These are phyloP conservation scores for Lasioglossum baleicum DNA, from an alignment of 1,140 invertebrate genomes.

Conservation along the genomic window DNA sequence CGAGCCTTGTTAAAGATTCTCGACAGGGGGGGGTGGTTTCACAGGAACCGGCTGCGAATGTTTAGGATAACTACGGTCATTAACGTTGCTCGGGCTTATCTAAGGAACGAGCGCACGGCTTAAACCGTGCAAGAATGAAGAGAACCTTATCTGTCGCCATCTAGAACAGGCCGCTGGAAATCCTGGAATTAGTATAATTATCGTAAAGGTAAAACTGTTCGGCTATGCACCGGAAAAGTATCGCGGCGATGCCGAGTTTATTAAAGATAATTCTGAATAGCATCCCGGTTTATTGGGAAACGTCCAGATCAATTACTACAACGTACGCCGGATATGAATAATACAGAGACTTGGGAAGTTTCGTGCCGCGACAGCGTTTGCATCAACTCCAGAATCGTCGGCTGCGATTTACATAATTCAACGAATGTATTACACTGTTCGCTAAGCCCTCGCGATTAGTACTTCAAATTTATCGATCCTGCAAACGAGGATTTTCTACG, in stretches of 20 bases:
- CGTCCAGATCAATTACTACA: constrained; percentile 44
- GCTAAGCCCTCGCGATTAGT: too few species aligned
- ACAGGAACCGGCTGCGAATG: constrained; percentile 41
- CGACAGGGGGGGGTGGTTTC: constrained; percentile 7
- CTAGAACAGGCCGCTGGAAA: constrained; percentile 39
- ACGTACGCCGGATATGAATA: constrained; percentile 42
- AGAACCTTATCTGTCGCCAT: constrained; percentile 33
- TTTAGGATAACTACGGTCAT: constrained; percentile 62
- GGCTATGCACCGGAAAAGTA: constrained; percentile 22
- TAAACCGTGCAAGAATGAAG: constrained; percentile 22
- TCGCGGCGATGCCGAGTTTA: constrained; percentile 29
- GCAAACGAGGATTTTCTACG: too few species aligned
- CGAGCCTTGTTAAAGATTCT: constrained; percentile 35
- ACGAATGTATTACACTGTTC: too few species aligned
- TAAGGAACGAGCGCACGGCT: constrained; percentile 49
- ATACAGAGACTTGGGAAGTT: constrained; percentile 43
- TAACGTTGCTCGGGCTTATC: constrained; percentile 57
- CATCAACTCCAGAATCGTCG: background rate
- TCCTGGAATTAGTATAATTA: constrained; percentile 63
- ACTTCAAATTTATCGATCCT: too few species aligned
- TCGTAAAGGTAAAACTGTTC: constrained; percentile 40
- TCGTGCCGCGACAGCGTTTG: constrained; percentile 7
- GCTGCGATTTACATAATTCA: background rate
- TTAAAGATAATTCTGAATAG: constrained; percentile 50
- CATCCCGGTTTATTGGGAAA: constrained; percentile 52